Evolutionary conservation across 2,113 vertebrate genomes (phyloP).

Genomic region (Abramis brama): DNA sequence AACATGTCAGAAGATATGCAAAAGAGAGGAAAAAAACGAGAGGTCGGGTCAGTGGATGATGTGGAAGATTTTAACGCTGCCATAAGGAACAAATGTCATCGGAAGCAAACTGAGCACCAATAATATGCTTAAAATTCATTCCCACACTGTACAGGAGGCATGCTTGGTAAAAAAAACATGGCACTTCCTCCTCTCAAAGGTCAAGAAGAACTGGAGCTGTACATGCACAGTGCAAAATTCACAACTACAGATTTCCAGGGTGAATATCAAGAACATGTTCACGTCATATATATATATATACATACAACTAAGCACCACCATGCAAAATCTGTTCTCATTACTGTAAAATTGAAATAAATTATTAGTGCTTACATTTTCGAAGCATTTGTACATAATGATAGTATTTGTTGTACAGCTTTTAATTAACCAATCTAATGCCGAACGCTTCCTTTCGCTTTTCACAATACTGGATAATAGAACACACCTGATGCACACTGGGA

Average conservation of each 20-base stretch:
- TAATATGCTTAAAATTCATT: slow-evolving; percentile 12
- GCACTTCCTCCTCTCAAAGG: neutral
- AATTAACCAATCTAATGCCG: neutral
- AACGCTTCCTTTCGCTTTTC: neutral
- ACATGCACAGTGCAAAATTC: neutral
- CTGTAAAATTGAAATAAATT: neutral
- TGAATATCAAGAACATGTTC: neutral
- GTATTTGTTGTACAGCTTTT: neutral
- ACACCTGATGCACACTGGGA: slow-evolving; percentile 13
- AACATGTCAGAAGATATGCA: slow-evolving; percentile 1
- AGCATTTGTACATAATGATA: neutral
- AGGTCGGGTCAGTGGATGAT: neutral
- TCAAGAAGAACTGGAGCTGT: slow-evolving; percentile 1
- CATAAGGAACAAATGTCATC: neutral
- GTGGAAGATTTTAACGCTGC: neutral
- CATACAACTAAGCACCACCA: too few relatives aligned
- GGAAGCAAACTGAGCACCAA: neutral
- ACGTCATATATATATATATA: too few relatives aligned
- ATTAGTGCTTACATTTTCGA: too few relatives aligned
- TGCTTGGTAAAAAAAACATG: slow-evolving; percentile 4
- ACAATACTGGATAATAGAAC: neutral
- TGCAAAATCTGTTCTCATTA: neutral
- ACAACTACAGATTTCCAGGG: neutral
- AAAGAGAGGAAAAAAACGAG: neutral
- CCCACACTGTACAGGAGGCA: neutral